Conservation (phyloP, 37 sponge, comb jelly and placozoan species). For the Bolinopsis microptera region DNA sequence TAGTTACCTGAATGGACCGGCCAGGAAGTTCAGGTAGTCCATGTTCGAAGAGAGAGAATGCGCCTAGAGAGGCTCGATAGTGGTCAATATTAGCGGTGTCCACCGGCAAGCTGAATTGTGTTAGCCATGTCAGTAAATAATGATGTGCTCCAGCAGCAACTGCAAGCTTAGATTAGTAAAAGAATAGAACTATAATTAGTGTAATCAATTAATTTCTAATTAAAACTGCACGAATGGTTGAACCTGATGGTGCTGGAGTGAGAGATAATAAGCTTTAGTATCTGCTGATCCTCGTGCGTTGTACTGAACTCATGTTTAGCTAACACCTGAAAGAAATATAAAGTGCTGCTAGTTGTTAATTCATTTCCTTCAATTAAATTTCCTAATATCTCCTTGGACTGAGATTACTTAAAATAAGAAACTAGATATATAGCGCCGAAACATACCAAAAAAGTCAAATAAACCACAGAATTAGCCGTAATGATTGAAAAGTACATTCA, state of each 20-base stretch:
- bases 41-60: constrained; percentile 54
- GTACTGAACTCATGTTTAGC: constrained; percentile 42
- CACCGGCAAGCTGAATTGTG: neutral
- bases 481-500: no score
- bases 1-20: constrained; percentile 17
- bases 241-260: constrained; percentile 35
- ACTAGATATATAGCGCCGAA: no score
- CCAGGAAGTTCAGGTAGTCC: constrained; percentile 56
- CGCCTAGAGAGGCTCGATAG: constrained; percentile 53
- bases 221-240: no score
- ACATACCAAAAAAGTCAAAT: no score
- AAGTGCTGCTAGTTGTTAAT: neutral
- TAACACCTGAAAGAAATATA: neutral
- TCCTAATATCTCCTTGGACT: neutral
- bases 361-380: neutral
- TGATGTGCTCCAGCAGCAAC: no score
- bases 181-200: no score
- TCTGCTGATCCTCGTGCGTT: constrained; percentile 37
- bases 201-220: no score
- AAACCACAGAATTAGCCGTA: no score
- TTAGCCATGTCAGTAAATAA: no score
- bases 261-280: constrained; percentile 40
- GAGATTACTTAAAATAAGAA: neutral
- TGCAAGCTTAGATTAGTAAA: no score
- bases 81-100: constrained; percentile 4